Evolutionary conservation across 2,797 vertebrate species (phyloP), one percentile per base, ranked within the genome.

Genomic region (Furcifer pardalis): DNA sequence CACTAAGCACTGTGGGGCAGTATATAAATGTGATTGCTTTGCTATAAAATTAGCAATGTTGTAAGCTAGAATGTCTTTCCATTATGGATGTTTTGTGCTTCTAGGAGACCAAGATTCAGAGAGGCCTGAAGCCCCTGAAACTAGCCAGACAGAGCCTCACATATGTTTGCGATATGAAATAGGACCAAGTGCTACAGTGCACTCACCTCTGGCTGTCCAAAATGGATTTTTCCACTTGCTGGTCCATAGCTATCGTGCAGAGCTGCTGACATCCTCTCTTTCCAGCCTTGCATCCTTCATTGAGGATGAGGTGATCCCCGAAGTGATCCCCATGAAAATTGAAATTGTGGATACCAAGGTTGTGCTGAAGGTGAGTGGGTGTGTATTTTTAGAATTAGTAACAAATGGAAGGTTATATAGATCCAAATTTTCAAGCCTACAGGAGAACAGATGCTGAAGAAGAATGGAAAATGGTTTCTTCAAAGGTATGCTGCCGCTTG

Each of bases 211-310:
- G 32, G 95, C 97, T 0, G 95, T 96, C 83, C 96, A 95, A 46
- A 93, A 96, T 44, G 98, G 98, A 65, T 97, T 97, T 91, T 89
- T 99, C 60, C 96, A 95, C 7, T 42, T 98, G 86, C 93, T 96
- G 82, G 87, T 99, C 73, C 95, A 78, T 23, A 95, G 96, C 87
- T 97, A 95, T 91, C 90, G 91, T 62, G 95, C 96, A 0, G 97
- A 99, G 91, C 82, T 99, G 83, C 90, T 97, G 79, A 94, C 96
- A 30, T 99, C 98, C 60, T 97, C 96, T 12, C 94, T 99, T 35
- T 93, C 96, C 62, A 96, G 95, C 85, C 95, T 99, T 5, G 98
- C 97, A 0, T 97, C 98, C 59, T 99, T 99, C 86, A 96, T 99
- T 2, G 98, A 99, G 90, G 98, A 99, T 52, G 98, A 99, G 88